Evolutionary conservation across 92 coral and sea anemone species (phyloP), one percentile per base, ranked within the genome.

Genomic region (Chrysogorgia sp.): DNA sequence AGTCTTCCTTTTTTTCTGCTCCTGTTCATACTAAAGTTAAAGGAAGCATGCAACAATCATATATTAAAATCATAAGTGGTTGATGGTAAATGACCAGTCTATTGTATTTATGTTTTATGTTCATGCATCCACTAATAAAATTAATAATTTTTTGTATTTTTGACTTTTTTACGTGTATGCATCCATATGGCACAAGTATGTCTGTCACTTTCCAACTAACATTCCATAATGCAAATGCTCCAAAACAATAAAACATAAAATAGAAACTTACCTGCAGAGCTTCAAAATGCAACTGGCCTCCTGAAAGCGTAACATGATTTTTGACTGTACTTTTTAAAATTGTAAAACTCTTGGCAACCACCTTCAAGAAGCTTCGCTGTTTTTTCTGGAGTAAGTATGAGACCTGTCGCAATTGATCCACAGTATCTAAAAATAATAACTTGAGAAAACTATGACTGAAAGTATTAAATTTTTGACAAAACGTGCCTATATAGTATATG

Each of bases 231-330:
- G 14, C 14, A 23, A 43, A 17, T 43, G 50, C 17, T 8, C 17
- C 17, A 28, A 7, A n/a, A n/a, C n/a, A n/a, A n/a, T n/a, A n/a
- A n/a, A n/a, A n/a, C n/a, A n/a, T n/a, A n/a, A n/a, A n/a, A 22
- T 3, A 20, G 7, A 21, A 23, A 43, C 13, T 21, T 43, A 68
- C 58, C 58, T 68, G 75, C 7, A 68, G 50, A 7, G 75, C 75
- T 68, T 68, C 75, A 20, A 68, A 68, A 41, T 68, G 75, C 17
- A 68, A n/a, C 3, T 68, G n/a, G 75, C 75, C 75, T 20, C 75
- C 75, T 0, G 58, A 55, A 34, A 68, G 50, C 12, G 75, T 68
- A 2, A 68, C 23, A 24, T 68, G 75, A 0, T 0, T 41, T 47
- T 68, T 68, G 20, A 68, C 58, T 34, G 50, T 37, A 58, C 22